Conservation (phyloP, 1,140 invertebrate species). For the Drosophila kohkoa region DNA sequence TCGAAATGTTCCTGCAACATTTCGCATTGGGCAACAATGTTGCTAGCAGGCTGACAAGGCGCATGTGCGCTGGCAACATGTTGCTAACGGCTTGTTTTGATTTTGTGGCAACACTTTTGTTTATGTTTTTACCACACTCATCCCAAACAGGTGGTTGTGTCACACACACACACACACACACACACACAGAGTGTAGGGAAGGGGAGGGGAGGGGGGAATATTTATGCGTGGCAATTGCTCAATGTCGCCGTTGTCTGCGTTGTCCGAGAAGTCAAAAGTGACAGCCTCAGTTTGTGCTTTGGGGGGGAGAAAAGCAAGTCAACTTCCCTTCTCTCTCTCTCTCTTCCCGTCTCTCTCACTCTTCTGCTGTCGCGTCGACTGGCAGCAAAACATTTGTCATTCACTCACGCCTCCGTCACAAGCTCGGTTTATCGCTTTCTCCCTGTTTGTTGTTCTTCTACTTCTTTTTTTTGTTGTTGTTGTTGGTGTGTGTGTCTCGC, state of each 20-base stretch:
- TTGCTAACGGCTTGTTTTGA: slow-evolving; percentile 57
- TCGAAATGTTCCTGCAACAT: slow-evolving; percentile 40
- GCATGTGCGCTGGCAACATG: slow-evolving; percentile 55
- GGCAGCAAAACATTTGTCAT: slow-evolving; percentile 64
- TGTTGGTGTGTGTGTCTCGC: slow-evolving; percentile 8
- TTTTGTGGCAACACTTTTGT: slow-evolving; percentile 62
- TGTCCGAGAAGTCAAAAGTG: slow-evolving; percentile 41
- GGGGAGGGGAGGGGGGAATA: slow-evolving; percentile 43
- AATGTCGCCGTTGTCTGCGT: slow-evolving; percentile 61
- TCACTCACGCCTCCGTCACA: slow-evolving; percentile 20
- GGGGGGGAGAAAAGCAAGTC: neutral
- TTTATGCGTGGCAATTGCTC: slow-evolving; percentile 78
- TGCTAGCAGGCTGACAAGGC: neutral
- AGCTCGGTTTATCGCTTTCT: neutral
- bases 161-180: slow-evolving; percentile 1
- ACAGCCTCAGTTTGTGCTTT: neutral
- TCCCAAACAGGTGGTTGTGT: slow-evolving; percentile 46
- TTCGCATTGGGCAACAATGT: slow-evolving; percentile 54
- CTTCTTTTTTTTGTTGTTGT: neutral
- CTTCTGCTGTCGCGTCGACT: neutral
- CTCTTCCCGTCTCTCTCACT: neutral
- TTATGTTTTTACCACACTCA: slow-evolving; percentile 59
- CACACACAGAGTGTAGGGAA: slow-evolving; percentile 5
- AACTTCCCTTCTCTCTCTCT: neutral
- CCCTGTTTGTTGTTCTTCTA: slow-evolving; percentile 30